phyloP scores from a whole-genome alignment of 2,888 invertebrate species.

The Ormyrus labotus region DNA sequence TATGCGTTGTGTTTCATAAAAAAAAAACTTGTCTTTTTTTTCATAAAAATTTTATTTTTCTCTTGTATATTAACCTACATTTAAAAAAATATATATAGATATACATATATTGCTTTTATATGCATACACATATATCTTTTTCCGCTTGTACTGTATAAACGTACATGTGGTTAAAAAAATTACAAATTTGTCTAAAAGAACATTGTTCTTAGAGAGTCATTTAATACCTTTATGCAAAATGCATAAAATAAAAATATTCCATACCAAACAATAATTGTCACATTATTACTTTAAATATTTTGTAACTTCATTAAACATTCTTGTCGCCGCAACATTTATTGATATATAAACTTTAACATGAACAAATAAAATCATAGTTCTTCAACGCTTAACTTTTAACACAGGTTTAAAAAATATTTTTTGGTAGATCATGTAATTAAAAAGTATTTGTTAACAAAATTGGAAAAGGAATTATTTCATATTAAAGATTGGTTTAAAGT shows the following conservation, averaged over 20 bases:
- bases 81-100: constrained; percentile 17
- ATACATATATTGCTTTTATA: neutral
- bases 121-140: constrained; percentile 31
- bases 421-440: no score
- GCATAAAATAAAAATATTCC: constrained; percentile 27
- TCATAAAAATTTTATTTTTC: constrained; percentile 20
- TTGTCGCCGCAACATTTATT: no score
- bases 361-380: no score
- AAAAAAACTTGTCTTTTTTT: constrained; percentile 48
- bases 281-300: constrained; percentile 3
- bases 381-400: no score
- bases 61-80: constrained; percentile 24
- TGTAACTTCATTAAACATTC: constrained; percentile 1
- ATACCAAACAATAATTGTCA: constrained; percentile 9
- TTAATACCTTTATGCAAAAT: constrained; percentile 22
- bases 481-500: no score
- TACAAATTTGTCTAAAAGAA: constrained; percentile 30
- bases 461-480: no score
- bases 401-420: neutral
- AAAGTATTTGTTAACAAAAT: no score
- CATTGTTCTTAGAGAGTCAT: constrained; percentile 25
- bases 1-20: constrained; percentile 59
- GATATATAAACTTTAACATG: no score
- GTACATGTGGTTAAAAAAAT: constrained; percentile 7
- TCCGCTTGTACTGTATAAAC: no score